These are phyloP conservation scores for Dipodomys merriami DNA, from an alignment of 2,113 vertebrate genomes.

Conservation along the genomic window DNA sequence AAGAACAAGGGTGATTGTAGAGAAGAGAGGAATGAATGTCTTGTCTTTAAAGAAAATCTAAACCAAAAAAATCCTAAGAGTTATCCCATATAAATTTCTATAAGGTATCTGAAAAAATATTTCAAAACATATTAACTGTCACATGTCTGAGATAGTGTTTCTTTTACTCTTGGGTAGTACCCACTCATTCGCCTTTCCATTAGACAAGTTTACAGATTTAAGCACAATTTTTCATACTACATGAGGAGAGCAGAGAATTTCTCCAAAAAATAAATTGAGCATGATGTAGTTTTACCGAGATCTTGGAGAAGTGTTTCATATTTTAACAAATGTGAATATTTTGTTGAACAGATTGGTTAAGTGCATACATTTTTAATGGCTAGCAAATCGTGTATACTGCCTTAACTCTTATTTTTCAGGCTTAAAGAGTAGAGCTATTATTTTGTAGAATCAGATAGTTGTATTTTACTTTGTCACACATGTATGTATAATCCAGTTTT, in stretches of 20 bases:
- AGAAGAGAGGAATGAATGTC: not conserved
- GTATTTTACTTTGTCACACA: constrained; percentile 11
- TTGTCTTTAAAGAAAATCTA: not conserved
- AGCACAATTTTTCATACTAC: not conserved
- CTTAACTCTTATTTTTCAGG: not conserved
- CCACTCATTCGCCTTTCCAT: constrained; percentile 1
- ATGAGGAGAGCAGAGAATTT: not conserved
- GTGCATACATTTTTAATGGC: not conserved
- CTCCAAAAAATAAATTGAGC: not conserved
- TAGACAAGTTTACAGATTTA: not conserved
- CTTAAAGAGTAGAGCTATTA: not conserved
- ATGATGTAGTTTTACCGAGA: not conserved
- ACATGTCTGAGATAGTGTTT: not conserved
- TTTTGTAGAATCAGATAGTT: constrained; percentile 4
- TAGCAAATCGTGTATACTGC: not conserved
- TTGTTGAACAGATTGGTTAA: not conserved
- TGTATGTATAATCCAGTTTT: constrained; percentile 20
- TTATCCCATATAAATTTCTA: not conserved
- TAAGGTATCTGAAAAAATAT: not conserved
- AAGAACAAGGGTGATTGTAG: not conserved
- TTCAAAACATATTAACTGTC: not conserved
- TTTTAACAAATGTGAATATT: constrained; percentile 33
- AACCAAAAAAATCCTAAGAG: not conserved
- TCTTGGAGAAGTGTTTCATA: not conserved
- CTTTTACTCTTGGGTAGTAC: not conserved